These are phyloP conservation scores for Petrolisthes manimaculis DNA, from an alignment of 2,888 invertebrate species.

Conservation along the genomic window DNA sequence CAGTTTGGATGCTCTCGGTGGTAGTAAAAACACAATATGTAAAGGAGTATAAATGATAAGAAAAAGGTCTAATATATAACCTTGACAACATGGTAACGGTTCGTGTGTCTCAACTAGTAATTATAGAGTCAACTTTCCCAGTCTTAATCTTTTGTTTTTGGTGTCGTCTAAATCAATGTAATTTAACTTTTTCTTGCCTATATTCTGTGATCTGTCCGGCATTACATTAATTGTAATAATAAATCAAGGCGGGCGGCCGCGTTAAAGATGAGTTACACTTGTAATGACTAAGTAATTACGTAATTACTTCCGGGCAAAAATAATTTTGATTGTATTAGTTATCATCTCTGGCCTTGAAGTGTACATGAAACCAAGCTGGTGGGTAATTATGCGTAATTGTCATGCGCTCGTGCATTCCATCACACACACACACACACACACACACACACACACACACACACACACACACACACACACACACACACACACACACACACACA, in stretches of 20 bases:
- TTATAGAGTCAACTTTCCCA: too few relatives aligned
- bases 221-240: constrained; percentile 47
- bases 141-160: neutral
- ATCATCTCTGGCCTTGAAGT: constrained; percentile 49
- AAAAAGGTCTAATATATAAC: too few relatives aligned
- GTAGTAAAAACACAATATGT: too few relatives aligned
- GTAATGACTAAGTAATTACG: constrained; percentile 46
- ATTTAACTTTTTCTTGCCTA: neutral
- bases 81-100: too few relatives aligned
- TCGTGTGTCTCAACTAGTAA: too few relatives aligned
- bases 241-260: constrained; percentile 40
- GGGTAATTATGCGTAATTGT: constrained; percentile 43
- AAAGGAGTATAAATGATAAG: too few relatives aligned
- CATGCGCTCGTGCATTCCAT: constrained; percentile 1
- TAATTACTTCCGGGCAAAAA: constrained; percentile 50
- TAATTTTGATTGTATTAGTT: constrained; percentile 46
- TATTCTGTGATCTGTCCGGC: constrained; percentile 30
- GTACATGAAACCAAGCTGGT: constrained; percentile 38
- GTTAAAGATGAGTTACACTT: constrained; percentile 35
- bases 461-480: constrained; percentile 32
- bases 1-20: too few relatives aligned
- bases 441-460: constrained; percentile 22
- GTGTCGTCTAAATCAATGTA: constrained; percentile 3
- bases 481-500: neutral
- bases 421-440: constrained; percentile 27